phyloP scores from a whole-genome alignment of 1,140 invertebrate genomes.

The Rhagoletis pomonella region DNA sequence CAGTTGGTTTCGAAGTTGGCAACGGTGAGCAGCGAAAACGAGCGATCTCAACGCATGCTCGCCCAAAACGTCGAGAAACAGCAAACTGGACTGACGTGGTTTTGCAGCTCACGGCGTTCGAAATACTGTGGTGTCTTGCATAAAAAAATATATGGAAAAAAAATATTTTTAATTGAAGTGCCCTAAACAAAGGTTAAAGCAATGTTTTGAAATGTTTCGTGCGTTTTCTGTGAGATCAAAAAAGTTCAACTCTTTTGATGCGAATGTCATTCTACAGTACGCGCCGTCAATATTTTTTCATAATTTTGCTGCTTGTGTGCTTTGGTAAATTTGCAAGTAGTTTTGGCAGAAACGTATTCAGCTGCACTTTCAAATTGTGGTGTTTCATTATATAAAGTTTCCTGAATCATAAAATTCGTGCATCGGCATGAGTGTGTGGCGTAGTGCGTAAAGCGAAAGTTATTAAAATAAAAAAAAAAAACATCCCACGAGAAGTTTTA shows the following conservation, averaged over 20 bases:
- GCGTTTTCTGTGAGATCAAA: too few species aligned
- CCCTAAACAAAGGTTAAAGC: too few species aligned
- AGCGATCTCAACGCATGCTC: neutral
- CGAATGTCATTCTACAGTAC: neutral
- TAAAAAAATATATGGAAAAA: neutral
- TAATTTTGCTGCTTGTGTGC: neutral
- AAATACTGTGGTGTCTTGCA: neutral
- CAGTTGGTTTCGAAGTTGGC: constrained; percentile 36
- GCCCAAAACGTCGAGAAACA: constrained; percentile 21
- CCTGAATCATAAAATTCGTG: too few species aligned
- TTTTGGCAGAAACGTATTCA: too few species aligned
- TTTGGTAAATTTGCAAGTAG: too few species aligned
- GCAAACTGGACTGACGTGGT: constrained; percentile 25
- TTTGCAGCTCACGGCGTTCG: neutral
- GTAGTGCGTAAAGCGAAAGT: neutral
- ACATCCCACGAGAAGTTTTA: neutral
- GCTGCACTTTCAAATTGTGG: too few species aligned
- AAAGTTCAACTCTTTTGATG: neutral
- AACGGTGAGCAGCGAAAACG: constrained; percentile 29
- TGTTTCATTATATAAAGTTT: too few species aligned
- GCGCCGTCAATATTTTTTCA: neutral
- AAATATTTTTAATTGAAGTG: too few species aligned
- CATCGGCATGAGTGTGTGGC: neutral
- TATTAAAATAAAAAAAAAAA: neutral
- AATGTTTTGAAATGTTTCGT: too few species aligned